Conservation (phyloP, 1,140 invertebrate species). For the Phthorimaea operculella region DNA sequence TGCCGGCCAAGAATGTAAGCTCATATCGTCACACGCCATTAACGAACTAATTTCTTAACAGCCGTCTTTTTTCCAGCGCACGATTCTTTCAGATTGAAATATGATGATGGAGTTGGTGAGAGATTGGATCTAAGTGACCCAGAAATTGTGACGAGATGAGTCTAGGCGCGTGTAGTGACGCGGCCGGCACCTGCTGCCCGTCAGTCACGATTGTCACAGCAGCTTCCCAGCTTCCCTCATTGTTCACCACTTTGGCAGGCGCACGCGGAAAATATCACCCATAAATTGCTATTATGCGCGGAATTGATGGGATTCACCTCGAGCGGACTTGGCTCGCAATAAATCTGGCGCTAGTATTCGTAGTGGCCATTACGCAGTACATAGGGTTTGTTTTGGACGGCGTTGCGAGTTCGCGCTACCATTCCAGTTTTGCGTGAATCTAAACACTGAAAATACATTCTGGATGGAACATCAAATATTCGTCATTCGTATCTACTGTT, state of each 20-base stretch:
- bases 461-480: too few species aligned
- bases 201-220: neutral
- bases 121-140: neutral
- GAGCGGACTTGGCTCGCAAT: neutral
- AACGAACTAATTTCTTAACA: too few species aligned
- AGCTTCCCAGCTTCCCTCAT: slow-evolving; percentile 10
- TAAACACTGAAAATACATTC: too few species aligned
- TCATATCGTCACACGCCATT: too few species aligned
- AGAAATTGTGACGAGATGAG: neutral
- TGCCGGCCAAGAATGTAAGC: too few species aligned
- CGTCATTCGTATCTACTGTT: too few species aligned
- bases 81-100: neutral
- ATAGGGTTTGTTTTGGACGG: neutral
- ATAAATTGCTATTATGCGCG: slow-evolving; percentile 5
- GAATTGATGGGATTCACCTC: slow-evolving; percentile 24
- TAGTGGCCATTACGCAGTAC: neutral
- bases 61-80: neutral
- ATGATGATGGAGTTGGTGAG: neutral
- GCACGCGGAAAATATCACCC: slow-evolving; percentile 13
- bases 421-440: too few species aligned
- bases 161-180: neutral
- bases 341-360: slow-evolving; percentile 2
- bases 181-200: neutral
- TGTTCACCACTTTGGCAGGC: slow-evolving; percentile 23
- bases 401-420: neutral